These are phyloP conservation scores for Forbesichthys agassizii DNA, from an alignment of 2,113 vertebrate genomes.

Conservation along the genomic window DNA sequence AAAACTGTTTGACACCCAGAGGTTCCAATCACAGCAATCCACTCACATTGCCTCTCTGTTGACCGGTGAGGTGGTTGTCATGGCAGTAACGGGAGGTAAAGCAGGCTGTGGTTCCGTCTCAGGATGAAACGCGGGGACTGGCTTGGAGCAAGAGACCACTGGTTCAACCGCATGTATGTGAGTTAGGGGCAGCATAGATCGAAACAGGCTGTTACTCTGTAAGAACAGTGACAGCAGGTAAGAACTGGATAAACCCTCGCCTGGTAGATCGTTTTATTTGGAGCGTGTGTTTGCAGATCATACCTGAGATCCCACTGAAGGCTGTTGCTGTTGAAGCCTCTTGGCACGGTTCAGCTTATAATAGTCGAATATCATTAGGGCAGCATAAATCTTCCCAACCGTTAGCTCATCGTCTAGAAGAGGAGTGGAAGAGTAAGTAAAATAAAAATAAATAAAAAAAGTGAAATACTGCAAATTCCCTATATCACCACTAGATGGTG, in stretches of 20 bases:
- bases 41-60: conserved; percentile 86
- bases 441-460: not conserved
- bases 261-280: not conserved
- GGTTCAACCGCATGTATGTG: conserved; percentile 79
- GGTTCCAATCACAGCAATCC: not conserved
- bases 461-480: not conserved
- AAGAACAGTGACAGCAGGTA: conserved; percentile 4
- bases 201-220: conserved; percentile 77
- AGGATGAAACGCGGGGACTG: conserved; percentile 51
- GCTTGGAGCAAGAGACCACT: conserved; percentile 70
- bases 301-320: conserved; percentile 53
- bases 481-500: not conserved
- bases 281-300: not conserved
- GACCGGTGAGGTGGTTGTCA: conserved; percentile 75
- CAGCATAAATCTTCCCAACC: conserved; percentile 95
- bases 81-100: conserved; percentile 70
- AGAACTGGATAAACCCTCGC: not conserved
- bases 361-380: conserved; percentile 98
- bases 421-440: not conserved
- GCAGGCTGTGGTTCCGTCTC: conserved; percentile 48
- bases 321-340: conserved; percentile 81
- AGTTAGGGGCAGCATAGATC: conserved; percentile 73
- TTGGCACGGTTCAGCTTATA: conserved; percentile 96
- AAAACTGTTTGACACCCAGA: not conserved
- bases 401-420: conserved; percentile 91